Base-by-base conservation (phyloP, 2,888 invertebrate genomes). In the Cyclophora punctaria region DNA sequence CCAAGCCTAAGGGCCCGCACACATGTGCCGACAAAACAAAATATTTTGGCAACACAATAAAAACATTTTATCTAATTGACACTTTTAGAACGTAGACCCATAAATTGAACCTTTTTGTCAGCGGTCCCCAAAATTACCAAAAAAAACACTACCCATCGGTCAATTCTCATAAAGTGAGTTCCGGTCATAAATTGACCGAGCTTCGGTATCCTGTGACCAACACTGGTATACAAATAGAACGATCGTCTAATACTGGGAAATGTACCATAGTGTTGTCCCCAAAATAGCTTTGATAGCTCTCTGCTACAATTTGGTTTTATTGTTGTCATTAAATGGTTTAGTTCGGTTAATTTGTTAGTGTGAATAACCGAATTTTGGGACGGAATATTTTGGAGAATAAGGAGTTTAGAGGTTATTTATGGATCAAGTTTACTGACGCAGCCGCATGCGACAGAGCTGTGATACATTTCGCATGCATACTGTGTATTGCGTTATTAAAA, bases 101-200 rank as follows among this genome's bases (percentile, higher is more conserved):
- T 20, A 20, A 20, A 20, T 20, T 20, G 20, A 20, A 20, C 20
- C 20, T 20, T 20, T 20, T 20, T 20, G 20, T 20, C 20, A 20
- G 20, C 37, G 37, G 37, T 37, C 37, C 37, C 40, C 3, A 3
- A 42, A 7, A 42, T 47, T 44, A 37, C 37, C 37, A 37, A 37
- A 37, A n/a, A 37, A 20, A 20, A 60, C 58, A 20, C 20, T 20
- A 20, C 62, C 62, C 62, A 77, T 78, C 75, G 80, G 79, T 78
- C 81, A 80, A 75, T 77, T 74, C 58, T 51, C 71, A 81, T 80
- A 77, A 80, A 73, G 61, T 41, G 65, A 64, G 79, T 81, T 85
- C 85, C 84, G 84, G 83, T 77, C 77, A 63, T 85, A 84, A 84
- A 83, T 80, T 78, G 81, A 72, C 72, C 59, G 53, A 43, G 48